These are phyloP conservation scores for Lasioglossum calceatum DNA, from an alignment of 2,888 invertebrate genomes.

Conservation along the genomic window DNA sequence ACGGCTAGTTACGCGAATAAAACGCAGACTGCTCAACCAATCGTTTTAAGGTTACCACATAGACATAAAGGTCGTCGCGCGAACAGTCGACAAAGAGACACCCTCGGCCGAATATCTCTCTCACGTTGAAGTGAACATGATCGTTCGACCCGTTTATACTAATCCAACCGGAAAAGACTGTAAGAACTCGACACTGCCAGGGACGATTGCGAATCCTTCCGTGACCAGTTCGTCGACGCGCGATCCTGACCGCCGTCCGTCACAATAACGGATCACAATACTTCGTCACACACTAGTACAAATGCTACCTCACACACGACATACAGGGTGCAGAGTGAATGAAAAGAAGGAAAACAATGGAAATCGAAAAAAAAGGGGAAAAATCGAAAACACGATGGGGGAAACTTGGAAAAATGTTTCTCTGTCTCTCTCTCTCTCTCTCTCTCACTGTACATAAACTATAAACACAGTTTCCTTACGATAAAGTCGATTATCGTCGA, in stretches of 20 bases:
- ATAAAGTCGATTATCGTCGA: background rate
- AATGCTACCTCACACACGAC: slow-evolving; percentile 83
- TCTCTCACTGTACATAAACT: background rate
- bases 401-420: slow-evolving; percentile 66
- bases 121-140: background rate
- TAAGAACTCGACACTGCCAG: slow-evolving; percentile 52
- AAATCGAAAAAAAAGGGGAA: slow-evolving; percentile 19
- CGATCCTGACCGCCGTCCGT: slow-evolving; percentile 49
- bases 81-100: background rate
- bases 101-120: background rate
- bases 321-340: slow-evolving; percentile 82
- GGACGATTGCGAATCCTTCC: slow-evolving; percentile 26
- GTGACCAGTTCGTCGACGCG: slow-evolving; percentile 34
- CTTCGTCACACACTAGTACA: slow-evolving; percentile 81
- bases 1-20: slow-evolving; percentile 24
- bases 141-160: background rate
- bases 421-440: background rate
- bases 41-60: background rate
- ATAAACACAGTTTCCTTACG: slow-evolving; percentile 3
- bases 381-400: slow-evolving; percentile 21
- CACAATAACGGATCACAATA: slow-evolving; percentile 75
- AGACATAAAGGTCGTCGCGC: background rate
- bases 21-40: slow-evolving; percentile 12
- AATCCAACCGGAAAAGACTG: slow-evolving; percentile 45
- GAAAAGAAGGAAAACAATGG: slow-evolving; percentile 59